Evolutionary conservation across 2,113 vertebrate genomes (phyloP).

Genomic region (Chaetodon trifascialis): DNA sequence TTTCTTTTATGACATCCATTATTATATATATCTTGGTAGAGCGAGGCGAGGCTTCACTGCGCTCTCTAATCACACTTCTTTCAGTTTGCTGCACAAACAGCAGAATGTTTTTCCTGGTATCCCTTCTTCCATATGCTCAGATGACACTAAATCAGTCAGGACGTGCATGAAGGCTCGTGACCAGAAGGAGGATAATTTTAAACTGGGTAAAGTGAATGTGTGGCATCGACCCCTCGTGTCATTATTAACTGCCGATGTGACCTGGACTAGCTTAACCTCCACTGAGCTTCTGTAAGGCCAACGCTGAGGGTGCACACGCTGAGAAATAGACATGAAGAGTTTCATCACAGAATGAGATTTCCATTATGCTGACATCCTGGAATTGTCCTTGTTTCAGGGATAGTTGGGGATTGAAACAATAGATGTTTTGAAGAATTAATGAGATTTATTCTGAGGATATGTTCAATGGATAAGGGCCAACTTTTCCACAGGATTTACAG

Average conservation of each 20-base stretch:
- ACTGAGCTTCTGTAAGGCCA: slow-evolving; percentile 14
- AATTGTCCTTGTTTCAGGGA: neutral
- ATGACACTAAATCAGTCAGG: slow-evolving; percentile 35
- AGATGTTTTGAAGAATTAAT: neutral
- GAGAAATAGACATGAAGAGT: neutral
- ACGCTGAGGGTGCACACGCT: neutral
- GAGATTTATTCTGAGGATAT: neutral
- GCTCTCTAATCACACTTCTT: slow-evolving; percentile 17
- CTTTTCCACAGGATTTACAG: neutral
- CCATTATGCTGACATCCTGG: neutral
- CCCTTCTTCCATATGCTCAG: slow-evolving; percentile 10
- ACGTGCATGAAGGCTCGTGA: slow-evolving; percentile 5
- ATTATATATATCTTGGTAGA: slow-evolving; percentile 6
- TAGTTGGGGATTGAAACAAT: neutral
- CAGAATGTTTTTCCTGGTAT: slow-evolving; percentile 43
- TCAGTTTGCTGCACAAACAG: slow-evolving; percentile 16
- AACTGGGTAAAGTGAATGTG: neutral
- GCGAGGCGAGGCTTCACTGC: slow-evolving; percentile 14
- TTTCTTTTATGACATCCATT: slow-evolving; percentile 15
- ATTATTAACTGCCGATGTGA: slow-evolving; percentile 51
- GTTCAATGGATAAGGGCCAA: neutral
- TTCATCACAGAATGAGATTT: neutral
- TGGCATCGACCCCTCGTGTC: neutral
- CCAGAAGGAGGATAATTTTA: slow-evolving; percentile 13
- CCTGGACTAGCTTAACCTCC: slow-evolving; percentile 25